phyloP scores from a whole-genome alignment of 2,888 invertebrate genomes.

The Leptinotarsa rubiginosa region DNA sequence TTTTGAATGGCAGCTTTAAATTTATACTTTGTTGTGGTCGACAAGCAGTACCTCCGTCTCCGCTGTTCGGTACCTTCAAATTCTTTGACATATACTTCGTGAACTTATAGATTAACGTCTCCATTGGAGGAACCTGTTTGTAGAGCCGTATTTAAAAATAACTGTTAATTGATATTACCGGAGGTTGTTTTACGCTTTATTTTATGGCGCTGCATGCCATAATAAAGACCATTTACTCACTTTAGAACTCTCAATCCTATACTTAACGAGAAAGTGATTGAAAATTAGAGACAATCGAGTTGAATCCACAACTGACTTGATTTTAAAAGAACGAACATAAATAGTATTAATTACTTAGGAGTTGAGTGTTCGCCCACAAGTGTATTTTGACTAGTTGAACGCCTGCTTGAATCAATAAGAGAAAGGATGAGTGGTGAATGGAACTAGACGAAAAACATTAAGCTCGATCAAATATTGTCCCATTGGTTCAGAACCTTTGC shows the following conservation, averaged over 20 bases:
- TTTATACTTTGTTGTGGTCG: constrained; percentile 43
- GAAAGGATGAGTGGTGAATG: too few species aligned
- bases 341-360: too few species aligned
- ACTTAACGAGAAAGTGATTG: too few species aligned
- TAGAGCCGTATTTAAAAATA: constrained; percentile 30
- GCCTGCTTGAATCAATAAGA: too few species aligned
- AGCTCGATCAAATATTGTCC: too few species aligned
- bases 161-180: constrained; percentile 31
- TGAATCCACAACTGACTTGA: too few species aligned
- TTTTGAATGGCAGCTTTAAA: constrained; percentile 48
- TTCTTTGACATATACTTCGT: constrained; percentile 22
- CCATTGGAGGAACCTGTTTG: constrained; percentile 31
- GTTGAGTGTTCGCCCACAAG: too few species aligned
- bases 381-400: too few species aligned
- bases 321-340: too few species aligned
- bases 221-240: constrained; percentile 1
- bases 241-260: background rate
- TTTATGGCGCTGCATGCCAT: constrained; percentile 20
- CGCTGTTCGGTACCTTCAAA: background rate
- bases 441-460: too few species aligned
- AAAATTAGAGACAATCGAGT: too few species aligned
- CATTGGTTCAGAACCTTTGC: too few species aligned
- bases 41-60: constrained; percentile 16
- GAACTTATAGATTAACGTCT: constrained; percentile 32
- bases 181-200: constrained; percentile 29